Evolutionary conservation across 1,140 invertebrate genomes (phyloP), one percentile per base, ranked within the genome.

Genomic region (Temnothorax longispinosus): DNA sequence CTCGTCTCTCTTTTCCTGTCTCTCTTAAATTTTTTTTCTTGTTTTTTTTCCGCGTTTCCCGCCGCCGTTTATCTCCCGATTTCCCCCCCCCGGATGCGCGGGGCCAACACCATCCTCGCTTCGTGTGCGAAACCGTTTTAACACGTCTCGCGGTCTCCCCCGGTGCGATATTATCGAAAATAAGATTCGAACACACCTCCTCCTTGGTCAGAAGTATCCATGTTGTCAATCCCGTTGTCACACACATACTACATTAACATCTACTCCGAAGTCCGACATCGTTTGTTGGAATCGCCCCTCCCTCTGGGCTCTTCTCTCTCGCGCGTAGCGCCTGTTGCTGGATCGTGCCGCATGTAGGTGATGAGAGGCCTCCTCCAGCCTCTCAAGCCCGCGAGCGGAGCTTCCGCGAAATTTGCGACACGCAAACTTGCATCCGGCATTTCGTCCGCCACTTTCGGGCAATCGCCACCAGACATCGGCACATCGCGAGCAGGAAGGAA

Each of bases 211-310:
- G 93, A 93, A 92, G 94, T 94, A 95, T 95, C 94, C 95, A 95
- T 95, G 94, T 94, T 95, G 94, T 94, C 94, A 95, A 95, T 95
- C 94, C 91, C 95, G 94, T 95, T 94, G 95, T 95, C 94, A 95
- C 94, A 95, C 95, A 95, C 94, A 95, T 95, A 95, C 95, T 95
- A 95, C 95, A 94, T 95, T 95, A 95, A 95, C 94, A 95, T 94
- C 93, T 94, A 95, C 93, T 94, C 94, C 93, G 91, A 94, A 94
- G 94, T 93, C 93, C 93, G 94, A 93, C 94, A 94, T 94, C 94
- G 94, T 95, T 95, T 95, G 95, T 95, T 94, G 92, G 90, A 95
- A 95, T 95, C 89, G 93, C 92, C 93, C 94, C 94, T 94, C 93
- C 94, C 93, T 91, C 87, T 89, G 67, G 67, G 84, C 84, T 87